phyloP scores from a whole-genome alignment of 2,797 vertebrate genomes.

The Lithobates pipiens region DNA sequence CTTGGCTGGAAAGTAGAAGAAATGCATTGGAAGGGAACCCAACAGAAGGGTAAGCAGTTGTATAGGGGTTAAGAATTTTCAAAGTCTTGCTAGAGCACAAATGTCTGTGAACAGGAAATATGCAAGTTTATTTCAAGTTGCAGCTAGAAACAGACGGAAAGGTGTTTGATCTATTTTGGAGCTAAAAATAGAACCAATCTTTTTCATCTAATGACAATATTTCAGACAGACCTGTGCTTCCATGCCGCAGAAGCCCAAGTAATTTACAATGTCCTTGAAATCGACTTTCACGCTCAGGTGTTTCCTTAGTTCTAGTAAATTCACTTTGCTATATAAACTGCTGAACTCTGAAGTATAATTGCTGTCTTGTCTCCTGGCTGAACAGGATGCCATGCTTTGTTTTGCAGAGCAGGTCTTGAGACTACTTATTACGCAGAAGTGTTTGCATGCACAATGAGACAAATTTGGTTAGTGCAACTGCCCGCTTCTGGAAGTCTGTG shows the following conservation, averaged over 20 bases:
- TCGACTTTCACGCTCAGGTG: slow-evolving; percentile 46
- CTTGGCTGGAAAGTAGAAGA: not conserved
- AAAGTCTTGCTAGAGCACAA: slow-evolving; percentile 3
- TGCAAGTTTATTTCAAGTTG: slow-evolving; percentile 42
- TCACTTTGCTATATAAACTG: slow-evolving; percentile 55
- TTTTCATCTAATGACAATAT: slow-evolving; percentile 63
- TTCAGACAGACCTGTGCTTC: slow-evolving; percentile 55
- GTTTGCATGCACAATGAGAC: not conserved
- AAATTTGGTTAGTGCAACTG: not conserved
- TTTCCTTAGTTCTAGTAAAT: slow-evolving; percentile 62
- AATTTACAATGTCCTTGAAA: slow-evolving; percentile 58
- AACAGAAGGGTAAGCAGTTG: not conserved
- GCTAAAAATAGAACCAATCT: slow-evolving; percentile 61
- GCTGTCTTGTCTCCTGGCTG: slow-evolving; percentile 26
- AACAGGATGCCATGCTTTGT: not conserved
- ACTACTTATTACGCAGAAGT: not conserved
- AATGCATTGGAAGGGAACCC: no score
- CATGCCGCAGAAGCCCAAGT: slow-evolving; percentile 49
- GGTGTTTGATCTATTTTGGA: slow-evolving; percentile 56
- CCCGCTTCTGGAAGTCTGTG: no score
- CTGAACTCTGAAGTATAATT: slow-evolving; percentile 50
- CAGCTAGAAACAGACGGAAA: slow-evolving; percentile 46
- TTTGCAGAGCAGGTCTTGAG: not conserved
- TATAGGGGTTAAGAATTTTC: slow-evolving; percentile 1
- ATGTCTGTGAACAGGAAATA: slow-evolving; percentile 9